phyloP scores from a whole-genome alignment of 2,888 invertebrate species.

The Ceratothoa steindachneri region DNA sequence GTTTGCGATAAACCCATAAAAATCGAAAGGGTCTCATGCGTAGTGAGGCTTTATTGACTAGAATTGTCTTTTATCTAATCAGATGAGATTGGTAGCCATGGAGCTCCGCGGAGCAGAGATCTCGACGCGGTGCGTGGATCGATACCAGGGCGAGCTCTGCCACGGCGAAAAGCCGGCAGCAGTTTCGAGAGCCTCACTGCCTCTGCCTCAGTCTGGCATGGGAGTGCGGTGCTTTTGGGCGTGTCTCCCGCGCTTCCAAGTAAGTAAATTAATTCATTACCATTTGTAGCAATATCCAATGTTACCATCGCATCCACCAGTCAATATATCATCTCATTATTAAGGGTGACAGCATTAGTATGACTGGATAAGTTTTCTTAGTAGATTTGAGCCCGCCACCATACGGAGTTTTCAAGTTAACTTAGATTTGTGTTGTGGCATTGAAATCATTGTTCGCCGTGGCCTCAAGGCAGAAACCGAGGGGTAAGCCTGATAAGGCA shows the following conservation, averaged over 20 bases:
- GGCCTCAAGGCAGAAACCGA: neutral
- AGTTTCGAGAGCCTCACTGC: neutral
- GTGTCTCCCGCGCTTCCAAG: neutral
- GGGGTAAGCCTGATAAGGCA: neutral
- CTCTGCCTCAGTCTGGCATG: conserved; percentile 9
- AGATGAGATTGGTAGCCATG: conserved; percentile 12
- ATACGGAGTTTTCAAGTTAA: neutral
- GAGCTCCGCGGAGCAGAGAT: conserved; percentile 2
- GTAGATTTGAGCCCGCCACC: too few species aligned
- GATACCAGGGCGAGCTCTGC: neutral
- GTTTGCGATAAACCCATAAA: neutral
- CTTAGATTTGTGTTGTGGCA: neutral
- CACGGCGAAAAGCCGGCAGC: too few species aligned
- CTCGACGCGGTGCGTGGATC: conserved; percentile 9
- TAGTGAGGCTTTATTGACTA: neutral
- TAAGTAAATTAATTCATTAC: neutral
- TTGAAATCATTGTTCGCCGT: neutral
- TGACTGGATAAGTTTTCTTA: too few species aligned
- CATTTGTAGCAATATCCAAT: neutral
- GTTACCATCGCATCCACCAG: too few species aligned
- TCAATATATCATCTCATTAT: neutral
- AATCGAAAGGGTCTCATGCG: neutral
- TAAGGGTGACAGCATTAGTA: too few species aligned
- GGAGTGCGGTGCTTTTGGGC: conserved; percentile 1
- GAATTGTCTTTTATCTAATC: conserved; percentile 5